These are phyloP conservation scores for Carassius auratus DNA, from an alignment of 2,113 vertebrate genomes.

Conservation along the genomic window DNA sequence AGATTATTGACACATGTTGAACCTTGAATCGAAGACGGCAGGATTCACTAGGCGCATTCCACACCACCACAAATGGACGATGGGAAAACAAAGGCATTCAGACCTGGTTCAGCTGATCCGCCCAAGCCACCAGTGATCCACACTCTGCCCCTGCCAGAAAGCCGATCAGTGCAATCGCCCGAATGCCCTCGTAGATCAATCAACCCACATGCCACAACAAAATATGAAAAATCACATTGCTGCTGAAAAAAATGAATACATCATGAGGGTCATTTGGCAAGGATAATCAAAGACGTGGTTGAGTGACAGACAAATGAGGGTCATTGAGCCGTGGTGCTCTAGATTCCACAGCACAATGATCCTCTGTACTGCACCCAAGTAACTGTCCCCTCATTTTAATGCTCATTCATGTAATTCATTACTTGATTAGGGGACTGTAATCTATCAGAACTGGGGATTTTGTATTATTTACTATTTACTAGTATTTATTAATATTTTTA, in stretches of 20 bases:
- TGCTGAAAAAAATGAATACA: conserved; percentile 54
- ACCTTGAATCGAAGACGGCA: conserved; percentile 81
- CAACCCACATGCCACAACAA: conserved; percentile 50
- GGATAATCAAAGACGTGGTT: conserved; percentile 59
- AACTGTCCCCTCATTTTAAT: background rate
- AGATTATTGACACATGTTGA: conserved; percentile 8
- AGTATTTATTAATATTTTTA: background rate
- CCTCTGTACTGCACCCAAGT: conserved; percentile 58
- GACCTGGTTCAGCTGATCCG: conserved; percentile 69
- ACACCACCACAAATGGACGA: conserved; percentile 85
- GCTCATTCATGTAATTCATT: background rate
- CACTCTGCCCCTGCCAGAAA: conserved; percentile 52
- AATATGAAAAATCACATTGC: conserved; percentile 44
- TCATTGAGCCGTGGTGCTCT: conserved; percentile 62
- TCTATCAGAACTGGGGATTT: background rate
- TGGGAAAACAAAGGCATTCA: conserved; percentile 75
- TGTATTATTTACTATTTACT: background rate
- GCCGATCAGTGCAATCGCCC: conserved; percentile 67
- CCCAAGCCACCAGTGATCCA: conserved; percentile 48
- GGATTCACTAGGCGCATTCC: conserved; percentile 86
- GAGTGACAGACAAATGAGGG: conserved; percentile 53
- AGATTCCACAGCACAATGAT: conserved; percentile 68
- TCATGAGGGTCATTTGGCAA: conserved; percentile 63
- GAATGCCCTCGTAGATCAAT: conserved; percentile 63
- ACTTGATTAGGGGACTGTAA: background rate